These are phyloP conservation scores for Antheraea yamamai DNA, from an alignment of 2,888 invertebrate genomes.

Conservation along the genomic window DNA sequence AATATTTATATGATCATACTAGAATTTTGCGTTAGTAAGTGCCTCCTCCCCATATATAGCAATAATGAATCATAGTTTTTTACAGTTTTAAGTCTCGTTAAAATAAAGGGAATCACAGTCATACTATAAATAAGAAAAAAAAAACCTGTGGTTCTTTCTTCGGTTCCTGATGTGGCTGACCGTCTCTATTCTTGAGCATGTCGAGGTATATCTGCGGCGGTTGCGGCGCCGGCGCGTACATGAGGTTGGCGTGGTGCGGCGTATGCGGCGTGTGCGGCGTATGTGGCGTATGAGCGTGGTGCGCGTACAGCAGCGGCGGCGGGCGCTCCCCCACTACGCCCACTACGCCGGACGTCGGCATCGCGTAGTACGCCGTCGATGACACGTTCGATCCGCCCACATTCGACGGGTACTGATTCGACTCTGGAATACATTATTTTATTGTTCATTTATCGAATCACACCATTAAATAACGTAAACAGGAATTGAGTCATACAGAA, in stretches of 20 bases:
- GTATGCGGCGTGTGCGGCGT: constrained; percentile 62
- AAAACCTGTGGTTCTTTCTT: constrained; percentile 69
- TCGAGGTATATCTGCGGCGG: constrained; percentile 69
- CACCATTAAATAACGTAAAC: not conserved
- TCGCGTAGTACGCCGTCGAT: constrained; percentile 65
- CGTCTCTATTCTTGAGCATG: constrained; percentile 70
- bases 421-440: constrained; percentile 43
- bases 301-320: constrained; percentile 70
- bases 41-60: too few relatives aligned
- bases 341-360: constrained; percentile 70
- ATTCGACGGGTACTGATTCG: constrained; percentile 68
- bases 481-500: not conserved
- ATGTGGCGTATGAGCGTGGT: constrained; percentile 69
- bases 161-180: constrained; percentile 61
- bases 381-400: constrained; percentile 59
- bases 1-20: not conserved
- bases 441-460: not conserved
- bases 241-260: constrained; percentile 60
- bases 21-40: not conserved
- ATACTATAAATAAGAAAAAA: not conserved
- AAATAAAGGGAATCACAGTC: too few relatives aligned
- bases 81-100: too few relatives aligned
- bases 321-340: constrained; percentile 68
- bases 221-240: constrained; percentile 71
- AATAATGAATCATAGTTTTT: too few relatives aligned